phyloP scores from a whole-genome alignment of 2,888 invertebrate species.

The Stenodera caucasica region DNA sequence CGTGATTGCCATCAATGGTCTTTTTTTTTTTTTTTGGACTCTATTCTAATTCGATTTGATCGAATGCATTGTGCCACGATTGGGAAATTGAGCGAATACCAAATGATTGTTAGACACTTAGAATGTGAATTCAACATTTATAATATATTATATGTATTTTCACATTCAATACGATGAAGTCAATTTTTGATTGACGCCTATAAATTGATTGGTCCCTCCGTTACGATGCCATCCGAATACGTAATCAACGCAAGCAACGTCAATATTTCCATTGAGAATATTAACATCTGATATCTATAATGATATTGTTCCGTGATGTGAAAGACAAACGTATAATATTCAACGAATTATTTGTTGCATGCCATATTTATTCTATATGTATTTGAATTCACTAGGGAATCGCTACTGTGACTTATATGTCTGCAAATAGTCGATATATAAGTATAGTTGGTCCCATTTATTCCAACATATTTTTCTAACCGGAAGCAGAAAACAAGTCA shows the following conservation, averaged over 20 bases:
- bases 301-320: slow-evolving; percentile 48
- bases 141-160: slow-evolving; percentile 10
- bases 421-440: slow-evolving; percentile 32
- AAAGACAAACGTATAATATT: slow-evolving; percentile 37
- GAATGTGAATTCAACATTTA: slow-evolving; percentile 30
- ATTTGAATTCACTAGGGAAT: slow-evolving; percentile 20
- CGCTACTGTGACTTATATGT: slow-evolving; percentile 34
- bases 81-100: slow-evolving; percentile 43
- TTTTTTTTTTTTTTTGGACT: too few relatives aligned
- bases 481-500: slow-evolving; percentile 18
- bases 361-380: too few relatives aligned
- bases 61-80: slow-evolving; percentile 43
- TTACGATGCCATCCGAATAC: slow-evolving; percentile 43
- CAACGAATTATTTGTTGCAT: slow-evolving; percentile 27
- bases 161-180: slow-evolving; percentile 21
- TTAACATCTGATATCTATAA: slow-evolving; percentile 50
- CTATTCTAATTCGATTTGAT: slow-evolving; percentile 44
- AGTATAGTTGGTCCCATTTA: slow-evolving; percentile 30
- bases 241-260: slow-evolving; percentile 38
- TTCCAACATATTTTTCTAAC: slow-evolving; percentile 26
- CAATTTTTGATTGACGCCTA: slow-evolving; percentile 39
- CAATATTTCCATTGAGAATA: slow-evolving; percentile 46
- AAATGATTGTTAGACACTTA: slow-evolving; percentile 29
- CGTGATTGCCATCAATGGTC: slow-evolving; percentile 17
- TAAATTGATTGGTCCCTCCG: slow-evolving; percentile 43